These are phyloP conservation scores for Bombyx mori DNA, from an alignment of 1,140 invertebrate species.

Conservation along the genomic window DNA sequence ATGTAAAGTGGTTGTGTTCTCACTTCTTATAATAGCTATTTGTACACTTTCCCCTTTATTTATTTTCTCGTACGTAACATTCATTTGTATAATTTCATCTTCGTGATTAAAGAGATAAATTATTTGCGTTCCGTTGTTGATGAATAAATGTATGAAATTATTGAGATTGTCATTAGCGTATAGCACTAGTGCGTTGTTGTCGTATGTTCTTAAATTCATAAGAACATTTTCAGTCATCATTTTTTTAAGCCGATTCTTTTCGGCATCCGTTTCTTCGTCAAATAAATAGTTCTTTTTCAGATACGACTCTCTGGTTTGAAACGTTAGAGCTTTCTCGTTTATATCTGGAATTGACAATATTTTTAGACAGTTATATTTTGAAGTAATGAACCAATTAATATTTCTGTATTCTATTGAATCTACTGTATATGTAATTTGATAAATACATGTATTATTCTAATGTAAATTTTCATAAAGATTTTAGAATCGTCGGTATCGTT, in stretches of 20 bases:
- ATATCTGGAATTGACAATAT: slow-evolving; percentile 78
- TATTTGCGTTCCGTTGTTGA: slow-evolving; percentile 81
- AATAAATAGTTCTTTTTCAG: slow-evolving; percentile 83
- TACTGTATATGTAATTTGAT: no score
- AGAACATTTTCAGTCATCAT: slow-evolving; percentile 85
- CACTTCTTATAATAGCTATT: slow-evolving; percentile 83
- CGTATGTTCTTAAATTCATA: slow-evolving; percentile 90
- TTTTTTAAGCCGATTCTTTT: slow-evolving; percentile 77
- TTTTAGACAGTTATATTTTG: background rate
- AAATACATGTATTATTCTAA: no score
- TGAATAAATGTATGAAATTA: slow-evolving; percentile 93
- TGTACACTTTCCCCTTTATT: slow-evolving; percentile 88
- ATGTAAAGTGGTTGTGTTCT: slow-evolving; percentile 82
- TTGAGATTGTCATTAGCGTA: slow-evolving; percentile 95
- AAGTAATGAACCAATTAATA: no score
- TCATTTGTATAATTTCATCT: slow-evolving; percentile 84
- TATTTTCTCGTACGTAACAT: slow-evolving; percentile 80
- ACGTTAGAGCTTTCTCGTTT: slow-evolving; percentile 91
- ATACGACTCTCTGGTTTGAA: slow-evolving; percentile 84
- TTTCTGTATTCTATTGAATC: no score
- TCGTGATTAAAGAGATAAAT: slow-evolving; percentile 88
- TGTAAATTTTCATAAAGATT: no score
- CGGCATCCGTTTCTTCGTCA: slow-evolving; percentile 73
- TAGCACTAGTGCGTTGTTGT: slow-evolving; percentile 84
- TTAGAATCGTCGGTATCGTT: no score